Conservation (phyloP, 2,797 vertebrate species). For the Sebastolobus alascanus region DNA sequence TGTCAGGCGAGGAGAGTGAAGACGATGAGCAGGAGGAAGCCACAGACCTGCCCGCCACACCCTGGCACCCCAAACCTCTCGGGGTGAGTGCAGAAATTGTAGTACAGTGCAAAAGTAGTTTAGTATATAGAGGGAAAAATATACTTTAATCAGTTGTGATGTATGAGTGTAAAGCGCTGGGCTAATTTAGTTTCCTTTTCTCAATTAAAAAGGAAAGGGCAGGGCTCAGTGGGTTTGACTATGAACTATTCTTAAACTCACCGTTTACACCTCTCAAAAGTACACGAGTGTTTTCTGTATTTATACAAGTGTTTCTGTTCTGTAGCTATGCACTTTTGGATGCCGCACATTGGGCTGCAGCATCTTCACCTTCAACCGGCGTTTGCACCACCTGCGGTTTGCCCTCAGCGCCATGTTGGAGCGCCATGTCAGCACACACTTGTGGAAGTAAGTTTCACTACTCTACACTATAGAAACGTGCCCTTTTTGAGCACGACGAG, state of each 20-base stretch:
- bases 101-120: neutral
- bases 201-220: neutral
- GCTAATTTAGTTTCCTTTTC: neutral
- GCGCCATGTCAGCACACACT: constrained; percentile 87
- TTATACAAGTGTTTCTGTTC: constrained; percentile 18
- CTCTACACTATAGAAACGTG: neutral
- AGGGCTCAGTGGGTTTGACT: neutral
- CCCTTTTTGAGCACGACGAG: neutral
- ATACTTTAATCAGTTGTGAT: neutral
- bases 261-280: neutral
- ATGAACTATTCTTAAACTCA: neutral
- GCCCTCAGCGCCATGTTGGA: constrained; percentile 93
- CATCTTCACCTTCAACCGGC: constrained; percentile 91
- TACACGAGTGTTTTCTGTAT: neutral
- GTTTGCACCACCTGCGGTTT: constrained; percentile 89
- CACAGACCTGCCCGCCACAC: constrained; percentile 82
- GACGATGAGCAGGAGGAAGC: constrained; percentile 80
- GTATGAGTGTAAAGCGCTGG: neutral
- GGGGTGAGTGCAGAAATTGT: constrained; percentile 84
- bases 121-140: neutral
- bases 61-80: constrained; percentile 89
- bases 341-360: constrained; percentile 89
- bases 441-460: constrained; percentile 88
- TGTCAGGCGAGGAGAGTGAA: constrained; percentile 89
- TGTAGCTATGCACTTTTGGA: constrained; percentile 92